These are phyloP conservation scores for Cladorhizidae sp. DNA, from an alignment of 37 sponge, comb jelly and placozoan species.

Conservation along the genomic window DNA sequence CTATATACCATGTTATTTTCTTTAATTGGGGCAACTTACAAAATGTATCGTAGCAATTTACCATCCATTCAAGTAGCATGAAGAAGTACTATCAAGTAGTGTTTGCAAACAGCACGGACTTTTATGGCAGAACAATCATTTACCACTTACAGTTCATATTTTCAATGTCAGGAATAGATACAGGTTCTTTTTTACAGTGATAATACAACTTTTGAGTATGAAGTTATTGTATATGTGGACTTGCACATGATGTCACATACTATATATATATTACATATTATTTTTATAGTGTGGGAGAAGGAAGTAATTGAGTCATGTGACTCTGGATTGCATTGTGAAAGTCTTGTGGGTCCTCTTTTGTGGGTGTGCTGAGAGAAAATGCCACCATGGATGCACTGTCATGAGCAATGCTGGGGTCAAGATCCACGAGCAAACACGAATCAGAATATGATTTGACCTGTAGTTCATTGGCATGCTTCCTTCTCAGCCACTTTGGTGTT, in stretches of 20 bases:
- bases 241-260: too few relatives aligned
- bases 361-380: constrained; percentile 60
- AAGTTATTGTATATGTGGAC: too few relatives aligned
- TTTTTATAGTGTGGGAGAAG: too few relatives aligned
- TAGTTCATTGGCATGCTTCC: not conserved
- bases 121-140: constrained; percentile 88
- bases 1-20: too few relatives aligned
- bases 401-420: constrained; percentile 17
- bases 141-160: constrained; percentile 76
- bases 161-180: too few relatives aligned
- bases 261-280: too few relatives aligned
- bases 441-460: too few relatives aligned
- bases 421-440: not conserved
- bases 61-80: not conserved
- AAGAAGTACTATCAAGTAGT: constrained; percentile 44
- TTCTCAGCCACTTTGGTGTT: not conserved
- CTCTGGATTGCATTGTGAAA: constrained; percentile 24
- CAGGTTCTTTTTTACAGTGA: too few relatives aligned
- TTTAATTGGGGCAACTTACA: too few relatives aligned
- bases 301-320: not conserved
- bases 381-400: constrained; percentile 63
- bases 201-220: too few relatives aligned
- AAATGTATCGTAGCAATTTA: constrained; percentile 50
- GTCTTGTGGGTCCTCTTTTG: constrained; percentile 37
- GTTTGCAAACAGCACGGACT: constrained; percentile 74